phyloP scores from a whole-genome alignment of 1,140 invertebrate genomes.

The Chrysomallon squamiferum region DNA sequence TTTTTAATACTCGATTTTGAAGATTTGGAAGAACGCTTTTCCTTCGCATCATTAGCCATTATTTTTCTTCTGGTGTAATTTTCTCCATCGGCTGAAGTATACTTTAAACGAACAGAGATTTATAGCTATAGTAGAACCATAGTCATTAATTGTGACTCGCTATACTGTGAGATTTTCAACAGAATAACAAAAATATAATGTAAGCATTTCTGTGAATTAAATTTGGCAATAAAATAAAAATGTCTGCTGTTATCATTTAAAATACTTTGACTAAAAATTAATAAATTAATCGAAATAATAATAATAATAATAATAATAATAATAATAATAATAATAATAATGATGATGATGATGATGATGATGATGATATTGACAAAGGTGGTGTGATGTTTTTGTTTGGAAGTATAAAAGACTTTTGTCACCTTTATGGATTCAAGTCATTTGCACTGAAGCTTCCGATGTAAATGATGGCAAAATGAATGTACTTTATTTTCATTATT shows the following conservation, averaged over 20 bases:
- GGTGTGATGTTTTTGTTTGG: neutral
- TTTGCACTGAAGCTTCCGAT: too few species aligned
- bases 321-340: neutral
- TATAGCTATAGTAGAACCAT: too few species aligned
- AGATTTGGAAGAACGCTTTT: constrained; percentile 16
- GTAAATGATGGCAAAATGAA: too few species aligned
- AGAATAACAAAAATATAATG: too few species aligned
- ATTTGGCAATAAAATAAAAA: neutral
- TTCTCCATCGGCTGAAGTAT: neutral
- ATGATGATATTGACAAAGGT: too few species aligned
- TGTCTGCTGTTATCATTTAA: neutral
- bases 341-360: too few species aligned
- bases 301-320: neutral
- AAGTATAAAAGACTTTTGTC: neutral
- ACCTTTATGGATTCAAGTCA: neutral
- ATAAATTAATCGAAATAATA: too few species aligned
- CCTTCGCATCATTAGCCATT: constrained; percentile 13
- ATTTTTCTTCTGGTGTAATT: constrained; percentile 7
- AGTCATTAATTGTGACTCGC: too few species aligned
- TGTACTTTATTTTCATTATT: too few species aligned
- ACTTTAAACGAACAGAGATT: too few species aligned
- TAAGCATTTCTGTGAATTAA: neutral
- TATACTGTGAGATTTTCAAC: too few species aligned
- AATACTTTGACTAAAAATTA: neutral
- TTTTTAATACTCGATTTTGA: constrained; percentile 12